Evolutionary conservation across 2,113 vertebrate species (phyloP).

Genomic region (Orthochromis malagaraziensis): DNA sequence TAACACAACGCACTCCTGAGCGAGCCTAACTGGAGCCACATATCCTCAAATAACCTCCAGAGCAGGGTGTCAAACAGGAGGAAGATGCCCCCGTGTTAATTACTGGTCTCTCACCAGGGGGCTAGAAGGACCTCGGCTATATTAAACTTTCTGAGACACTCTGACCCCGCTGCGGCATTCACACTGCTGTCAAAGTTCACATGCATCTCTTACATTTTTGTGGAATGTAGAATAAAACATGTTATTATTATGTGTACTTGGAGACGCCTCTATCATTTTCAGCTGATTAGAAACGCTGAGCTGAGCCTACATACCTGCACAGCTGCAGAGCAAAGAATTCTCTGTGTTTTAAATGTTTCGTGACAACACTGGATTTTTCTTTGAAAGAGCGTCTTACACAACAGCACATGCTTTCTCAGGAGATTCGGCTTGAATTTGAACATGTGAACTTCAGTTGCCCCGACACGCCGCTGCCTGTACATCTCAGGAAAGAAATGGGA

Average conservation of each 20-base stretch:
- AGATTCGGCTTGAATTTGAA: conserved; percentile 30
- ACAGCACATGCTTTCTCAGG: not conserved
- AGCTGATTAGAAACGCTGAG: not conserved
- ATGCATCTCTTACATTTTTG: conserved; percentile 8
- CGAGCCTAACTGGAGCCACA: not conserved
- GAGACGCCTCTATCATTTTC: not conserved
- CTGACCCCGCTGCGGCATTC: conserved; percentile 24
- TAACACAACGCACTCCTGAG: not conserved
- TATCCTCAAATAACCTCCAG: conserved; percentile 22
- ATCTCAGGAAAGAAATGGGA: conserved; percentile 37
- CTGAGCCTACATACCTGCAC: not conserved
- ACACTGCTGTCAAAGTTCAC: conserved; percentile 24
- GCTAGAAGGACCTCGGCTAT: conserved; percentile 8
- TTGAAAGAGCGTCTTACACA: conserved; percentile 34
- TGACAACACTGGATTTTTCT: conserved; percentile 17
- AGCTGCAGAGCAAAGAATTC: not conserved
- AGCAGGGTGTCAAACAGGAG: not conserved
- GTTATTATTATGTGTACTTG: not conserved
- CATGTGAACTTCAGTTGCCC: conserved; percentile 51
- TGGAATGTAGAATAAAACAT: not conserved
- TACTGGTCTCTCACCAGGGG: conserved; percentile 21
- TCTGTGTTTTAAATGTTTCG: not conserved
- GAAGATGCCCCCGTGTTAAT: conserved; percentile 11
- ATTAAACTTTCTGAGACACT: conserved; percentile 30
- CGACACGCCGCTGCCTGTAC: conserved; percentile 39